These are phyloP conservation scores for Zaprionus taronus DNA, from an alignment of 1,140 invertebrate genomes.

Conservation along the genomic window DNA sequence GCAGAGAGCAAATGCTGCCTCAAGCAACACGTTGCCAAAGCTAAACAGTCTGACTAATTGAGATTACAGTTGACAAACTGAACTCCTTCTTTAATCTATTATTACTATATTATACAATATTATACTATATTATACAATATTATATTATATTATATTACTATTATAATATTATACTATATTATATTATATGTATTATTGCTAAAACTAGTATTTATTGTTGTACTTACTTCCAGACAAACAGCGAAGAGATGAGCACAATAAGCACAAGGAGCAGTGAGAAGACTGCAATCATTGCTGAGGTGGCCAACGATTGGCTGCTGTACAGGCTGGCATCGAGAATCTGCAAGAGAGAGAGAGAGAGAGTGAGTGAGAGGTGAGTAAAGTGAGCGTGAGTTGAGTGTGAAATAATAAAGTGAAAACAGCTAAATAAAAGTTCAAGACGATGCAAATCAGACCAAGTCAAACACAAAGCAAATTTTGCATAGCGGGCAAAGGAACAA, in stretches of 20 bases:
- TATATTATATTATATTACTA: too few species aligned
- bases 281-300: constrained; percentile 90
- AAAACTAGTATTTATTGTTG: neutral
- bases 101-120: rapidly evolving
- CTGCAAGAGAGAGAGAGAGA: constrained; percentile 87
- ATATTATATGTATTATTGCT: too few species aligned
- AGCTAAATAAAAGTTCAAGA: constrained; percentile 51
- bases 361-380: constrained; percentile 35
- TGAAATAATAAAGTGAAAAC: constrained; percentile 53
- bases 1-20: too few species aligned
- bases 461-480: constrained; percentile 80
- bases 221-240: constrained; percentile 93
- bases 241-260: constrained; percentile 89
- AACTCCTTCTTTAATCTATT: too few species aligned
- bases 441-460: constrained; percentile 68
- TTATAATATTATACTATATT: too few species aligned
- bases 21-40: neutral
- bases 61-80: neutral
- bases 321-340: constrained; percentile 92
- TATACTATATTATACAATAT: too few species aligned
- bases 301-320: constrained; percentile 90
- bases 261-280: constrained; percentile 89
- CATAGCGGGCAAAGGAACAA: constrained; percentile 57
- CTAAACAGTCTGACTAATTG: neutral
- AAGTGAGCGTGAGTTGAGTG: constrained; percentile 35